phyloP scores from a whole-genome alignment of 2,113 vertebrate species.

The Dasyornis broadbenti region DNA sequence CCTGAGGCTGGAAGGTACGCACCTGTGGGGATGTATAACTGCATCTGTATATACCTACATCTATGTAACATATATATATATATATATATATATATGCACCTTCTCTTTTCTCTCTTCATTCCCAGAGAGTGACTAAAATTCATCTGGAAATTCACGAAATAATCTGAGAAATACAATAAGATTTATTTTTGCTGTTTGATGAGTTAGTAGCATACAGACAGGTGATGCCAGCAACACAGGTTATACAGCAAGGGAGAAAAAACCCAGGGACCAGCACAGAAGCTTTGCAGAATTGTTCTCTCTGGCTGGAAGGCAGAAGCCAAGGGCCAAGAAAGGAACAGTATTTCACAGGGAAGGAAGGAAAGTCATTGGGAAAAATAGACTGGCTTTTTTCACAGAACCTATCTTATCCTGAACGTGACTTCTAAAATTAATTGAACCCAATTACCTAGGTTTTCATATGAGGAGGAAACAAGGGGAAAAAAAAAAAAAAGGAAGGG shows the following conservation, averaged over 20 bases:
- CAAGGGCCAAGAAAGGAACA: background rate
- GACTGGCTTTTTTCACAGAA: background rate
- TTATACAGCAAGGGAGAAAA: background rate
- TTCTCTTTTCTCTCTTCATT: background rate
- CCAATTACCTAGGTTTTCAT: background rate
- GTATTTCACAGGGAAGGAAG: background rate
- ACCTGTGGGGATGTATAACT: background rate
- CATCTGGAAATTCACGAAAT: background rate
- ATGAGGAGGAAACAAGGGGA: background rate
- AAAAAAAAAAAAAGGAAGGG: background rate
- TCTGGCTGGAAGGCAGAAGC: background rate
- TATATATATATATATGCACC: accelerated
- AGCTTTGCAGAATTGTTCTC: background rate
- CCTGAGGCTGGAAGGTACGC: background rate
- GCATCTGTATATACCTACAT: background rate
- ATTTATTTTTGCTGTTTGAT: background rate
- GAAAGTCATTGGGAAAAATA: background rate
- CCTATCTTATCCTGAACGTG: background rate
- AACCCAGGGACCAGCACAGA: background rate
- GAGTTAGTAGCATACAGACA: background rate
- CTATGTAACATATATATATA: background rate
- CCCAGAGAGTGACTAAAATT: background rate
- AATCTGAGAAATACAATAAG: background rate
- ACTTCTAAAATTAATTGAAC: conserved; percentile 17
- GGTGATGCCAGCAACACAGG: background rate